Evolutionary conservation across 1,140 invertebrate species (phyloP).

Genomic region (Aphelinus certus): DNA sequence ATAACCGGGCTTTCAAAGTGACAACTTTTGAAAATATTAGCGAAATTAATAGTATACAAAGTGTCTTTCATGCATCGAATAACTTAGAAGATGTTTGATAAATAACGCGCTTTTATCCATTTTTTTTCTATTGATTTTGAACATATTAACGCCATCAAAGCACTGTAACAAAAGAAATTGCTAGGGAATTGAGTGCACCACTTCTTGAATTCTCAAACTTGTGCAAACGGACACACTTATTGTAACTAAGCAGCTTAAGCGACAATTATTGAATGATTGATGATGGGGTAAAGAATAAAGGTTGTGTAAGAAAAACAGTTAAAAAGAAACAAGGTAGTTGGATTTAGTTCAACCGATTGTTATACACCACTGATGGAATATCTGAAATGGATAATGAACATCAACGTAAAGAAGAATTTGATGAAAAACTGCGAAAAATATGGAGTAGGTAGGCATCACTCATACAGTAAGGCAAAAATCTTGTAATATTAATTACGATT

Average conservation of each 20-base stretch:
- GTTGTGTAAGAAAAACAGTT: conserved; percentile 50
- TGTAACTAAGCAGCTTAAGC: conserved; percentile 59
- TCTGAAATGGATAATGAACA: conserved; percentile 15
- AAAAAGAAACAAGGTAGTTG: conserved; percentile 11
- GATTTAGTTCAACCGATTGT: conserved; percentile 7
- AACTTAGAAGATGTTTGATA: conserved; percentile 53
- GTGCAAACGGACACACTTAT: conserved; percentile 46
- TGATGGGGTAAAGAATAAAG: conserved; percentile 50
- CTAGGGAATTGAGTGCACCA: conserved; percentile 34
- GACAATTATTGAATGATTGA: conserved; percentile 54
- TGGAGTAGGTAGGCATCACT: conserved; percentile 58
- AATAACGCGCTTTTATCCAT: conserved; percentile 50
- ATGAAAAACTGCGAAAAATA: conserved; percentile 54
- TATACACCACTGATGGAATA: background rate
- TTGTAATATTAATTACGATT: conserved; percentile 61
- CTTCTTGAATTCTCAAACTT: conserved; percentile 15
- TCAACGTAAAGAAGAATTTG: conserved; percentile 41
- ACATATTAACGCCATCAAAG: conserved; percentile 37
- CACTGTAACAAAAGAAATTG: conserved; percentile 23
- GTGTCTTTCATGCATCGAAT: conserved; percentile 61
- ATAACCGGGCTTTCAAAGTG: background rate
- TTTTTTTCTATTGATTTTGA: conserved; percentile 52
- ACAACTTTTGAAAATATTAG: conserved; percentile 5
- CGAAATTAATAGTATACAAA: conserved; percentile 50
- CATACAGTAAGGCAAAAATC: conserved; percentile 55